Evolutionary conservation across 1,140 invertebrate species (phyloP).

Genomic region (Pteromalus puparum): DNA sequence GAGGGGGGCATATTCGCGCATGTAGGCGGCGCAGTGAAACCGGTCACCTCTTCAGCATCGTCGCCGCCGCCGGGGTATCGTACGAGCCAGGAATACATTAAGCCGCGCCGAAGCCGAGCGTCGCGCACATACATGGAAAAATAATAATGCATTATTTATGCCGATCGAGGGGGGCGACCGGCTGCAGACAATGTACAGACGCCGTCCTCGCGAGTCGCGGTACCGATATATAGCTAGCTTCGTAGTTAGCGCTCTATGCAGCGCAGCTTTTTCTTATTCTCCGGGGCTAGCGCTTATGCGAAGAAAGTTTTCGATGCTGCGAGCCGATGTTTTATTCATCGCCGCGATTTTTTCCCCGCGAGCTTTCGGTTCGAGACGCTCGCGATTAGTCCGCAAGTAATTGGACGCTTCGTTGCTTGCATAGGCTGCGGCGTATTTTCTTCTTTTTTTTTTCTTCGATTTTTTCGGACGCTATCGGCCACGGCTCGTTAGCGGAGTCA

Average conservation of each 20-base stretch:
- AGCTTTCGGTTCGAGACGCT: background rate
- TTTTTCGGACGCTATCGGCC: background rate
- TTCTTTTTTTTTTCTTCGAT: background rate
- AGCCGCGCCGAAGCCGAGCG: conserved; percentile 12
- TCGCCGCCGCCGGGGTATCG: conserved; percentile 46
- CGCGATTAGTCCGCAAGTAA: too few relatives aligned
- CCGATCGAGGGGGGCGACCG: conserved; percentile 58
- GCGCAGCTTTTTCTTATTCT: background rate
- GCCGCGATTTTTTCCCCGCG: background rate
- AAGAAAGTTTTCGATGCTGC: background rate
- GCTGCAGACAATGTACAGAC: conserved; percentile 64
- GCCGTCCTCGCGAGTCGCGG: conserved; percentile 9
- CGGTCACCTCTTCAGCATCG: background rate
- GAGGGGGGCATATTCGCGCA: background rate
- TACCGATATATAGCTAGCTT: background rate
- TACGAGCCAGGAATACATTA: conserved; percentile 60
- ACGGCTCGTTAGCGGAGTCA: background rate
- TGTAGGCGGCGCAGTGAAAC: conserved; percentile 19
- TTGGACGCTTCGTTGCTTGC: too few relatives aligned
- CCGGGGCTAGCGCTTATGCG: too few relatives aligned
- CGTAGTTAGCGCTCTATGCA: background rate
- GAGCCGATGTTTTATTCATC: background rate
- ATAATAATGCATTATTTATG: conserved; percentile 68
- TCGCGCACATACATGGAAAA: conserved; percentile 57
- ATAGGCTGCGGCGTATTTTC: too few relatives aligned